These are phyloP conservation scores for Neoaliturus tenellus DNA, from an alignment of 2,888 invertebrate species.

Conservation along the genomic window DNA sequence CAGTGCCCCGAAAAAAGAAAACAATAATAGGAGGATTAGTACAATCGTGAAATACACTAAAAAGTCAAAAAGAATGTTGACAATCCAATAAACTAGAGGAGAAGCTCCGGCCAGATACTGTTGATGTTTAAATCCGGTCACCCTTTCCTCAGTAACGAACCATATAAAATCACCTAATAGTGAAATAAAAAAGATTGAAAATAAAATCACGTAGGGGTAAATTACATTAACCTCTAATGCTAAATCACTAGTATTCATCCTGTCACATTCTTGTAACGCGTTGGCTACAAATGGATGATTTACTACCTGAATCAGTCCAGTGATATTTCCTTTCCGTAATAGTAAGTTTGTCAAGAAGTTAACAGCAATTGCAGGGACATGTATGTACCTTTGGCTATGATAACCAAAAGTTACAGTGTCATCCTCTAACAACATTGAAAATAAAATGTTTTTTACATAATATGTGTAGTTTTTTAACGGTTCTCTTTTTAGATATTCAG, in stretches of 20 bases:
- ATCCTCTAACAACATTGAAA: neutral
- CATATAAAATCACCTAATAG: neutral
- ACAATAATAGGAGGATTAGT: neutral
- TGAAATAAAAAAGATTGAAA: neutral
- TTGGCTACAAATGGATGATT: conserved; percentile 5
- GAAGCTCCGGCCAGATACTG: conserved; percentile 85
- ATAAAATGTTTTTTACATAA: neutral
- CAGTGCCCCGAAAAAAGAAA: neutral
- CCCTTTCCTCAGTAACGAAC: conserved; percentile 81
- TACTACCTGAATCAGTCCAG: neutral
- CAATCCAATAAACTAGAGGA: conserved; percentile 85
- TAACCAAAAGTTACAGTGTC: neutral
- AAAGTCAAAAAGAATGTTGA: conserved; percentile 77
- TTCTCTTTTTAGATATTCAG: neutral
- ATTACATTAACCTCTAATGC: neutral
- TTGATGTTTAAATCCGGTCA: conserved; percentile 85
- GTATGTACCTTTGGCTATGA: neutral
- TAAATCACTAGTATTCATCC: neutral
- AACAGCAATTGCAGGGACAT: conserved; percentile 1
- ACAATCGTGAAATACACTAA: conserved; percentile 65
- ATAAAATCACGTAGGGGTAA: neutral
- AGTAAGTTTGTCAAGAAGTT: neutral
- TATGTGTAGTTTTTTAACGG: neutral
- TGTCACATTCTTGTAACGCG: neutral
- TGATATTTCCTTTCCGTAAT: neutral